phyloP scores from a whole-genome alignment of 1,140 invertebrate genomes.

The Triops cancriformis region DNA sequence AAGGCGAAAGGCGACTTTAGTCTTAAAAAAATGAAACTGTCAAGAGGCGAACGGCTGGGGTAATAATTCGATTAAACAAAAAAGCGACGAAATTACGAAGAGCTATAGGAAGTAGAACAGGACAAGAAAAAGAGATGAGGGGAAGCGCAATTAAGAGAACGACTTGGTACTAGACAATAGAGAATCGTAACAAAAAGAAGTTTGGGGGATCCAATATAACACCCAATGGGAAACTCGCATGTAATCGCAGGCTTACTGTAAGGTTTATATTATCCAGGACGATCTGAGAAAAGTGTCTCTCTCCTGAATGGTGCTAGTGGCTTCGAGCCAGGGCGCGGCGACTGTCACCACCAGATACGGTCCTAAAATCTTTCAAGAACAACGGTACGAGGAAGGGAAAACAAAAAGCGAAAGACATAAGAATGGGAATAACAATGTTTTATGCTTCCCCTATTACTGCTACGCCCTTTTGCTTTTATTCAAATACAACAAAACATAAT shows the following conservation, averaged over 20 bases:
- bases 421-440: no score
- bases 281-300: neutral
- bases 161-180: neutral
- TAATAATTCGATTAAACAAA: no score
- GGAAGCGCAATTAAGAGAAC: no score
- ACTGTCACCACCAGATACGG: neutral
- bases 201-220: neutral
- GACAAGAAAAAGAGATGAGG: no score
- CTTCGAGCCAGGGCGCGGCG: conserved; percentile 1
- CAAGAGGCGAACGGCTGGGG: no score
- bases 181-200: neutral
- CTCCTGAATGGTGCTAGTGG: neutral
- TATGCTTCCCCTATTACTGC: no score
- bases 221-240: conserved; percentile 8
- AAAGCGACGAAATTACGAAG: no score
- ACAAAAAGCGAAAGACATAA: neutral
- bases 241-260: conserved; percentile 2
- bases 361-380: neutral
- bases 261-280: neutral
- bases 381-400: neutral
- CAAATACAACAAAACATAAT: no score
- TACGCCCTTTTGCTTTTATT: no score
- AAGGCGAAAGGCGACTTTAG: no score
- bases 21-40: no score
- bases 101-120: no score